Evolutionary conservation across 2,113 vertebrate genomes (phyloP).

Genomic region (Rostratula benghalensis): DNA sequence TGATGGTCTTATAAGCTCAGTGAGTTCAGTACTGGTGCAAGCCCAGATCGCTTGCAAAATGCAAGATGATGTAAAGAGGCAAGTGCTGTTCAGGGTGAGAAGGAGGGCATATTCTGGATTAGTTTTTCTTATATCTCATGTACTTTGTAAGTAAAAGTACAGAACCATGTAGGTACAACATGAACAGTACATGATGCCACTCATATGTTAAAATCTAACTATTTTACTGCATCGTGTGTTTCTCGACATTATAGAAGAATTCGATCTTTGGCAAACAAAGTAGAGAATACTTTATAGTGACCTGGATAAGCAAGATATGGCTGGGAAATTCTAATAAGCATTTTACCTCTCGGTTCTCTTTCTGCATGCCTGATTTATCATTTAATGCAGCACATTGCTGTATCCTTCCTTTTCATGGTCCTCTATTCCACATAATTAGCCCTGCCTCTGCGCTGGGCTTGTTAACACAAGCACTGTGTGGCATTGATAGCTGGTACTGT

Average conservation of each 20-base stretch:
- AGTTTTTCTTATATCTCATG: not conserved
- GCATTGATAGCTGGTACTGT: not conserved
- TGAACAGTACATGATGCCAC: not conserved
- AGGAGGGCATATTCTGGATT: not conserved
- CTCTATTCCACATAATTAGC: not conserved
- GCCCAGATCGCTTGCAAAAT: not conserved
- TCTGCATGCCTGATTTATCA: not conserved
- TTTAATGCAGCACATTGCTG: not conserved
- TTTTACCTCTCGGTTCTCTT: not conserved
- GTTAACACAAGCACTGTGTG: not conserved
- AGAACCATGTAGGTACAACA: rapidly evolving
- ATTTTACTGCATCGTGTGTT: not conserved
- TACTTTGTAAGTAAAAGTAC: not conserved
- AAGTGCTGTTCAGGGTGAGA: not conserved
- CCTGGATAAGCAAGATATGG: not conserved
- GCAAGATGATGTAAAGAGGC: not conserved
- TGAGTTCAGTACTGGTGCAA: not conserved
- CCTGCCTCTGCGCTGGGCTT: not conserved
- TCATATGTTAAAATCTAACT: not conserved
- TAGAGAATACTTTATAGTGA: not conserved
- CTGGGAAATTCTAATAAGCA: not conserved
- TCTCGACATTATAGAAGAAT: not conserved
- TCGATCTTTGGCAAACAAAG: not conserved
- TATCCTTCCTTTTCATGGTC: not conserved
- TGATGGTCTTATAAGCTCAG: not conserved